These are phyloP conservation scores for Protobothrops flavoviridis DNA, from an alignment of 2,113 vertebrate species.

Conservation along the genomic window DNA sequence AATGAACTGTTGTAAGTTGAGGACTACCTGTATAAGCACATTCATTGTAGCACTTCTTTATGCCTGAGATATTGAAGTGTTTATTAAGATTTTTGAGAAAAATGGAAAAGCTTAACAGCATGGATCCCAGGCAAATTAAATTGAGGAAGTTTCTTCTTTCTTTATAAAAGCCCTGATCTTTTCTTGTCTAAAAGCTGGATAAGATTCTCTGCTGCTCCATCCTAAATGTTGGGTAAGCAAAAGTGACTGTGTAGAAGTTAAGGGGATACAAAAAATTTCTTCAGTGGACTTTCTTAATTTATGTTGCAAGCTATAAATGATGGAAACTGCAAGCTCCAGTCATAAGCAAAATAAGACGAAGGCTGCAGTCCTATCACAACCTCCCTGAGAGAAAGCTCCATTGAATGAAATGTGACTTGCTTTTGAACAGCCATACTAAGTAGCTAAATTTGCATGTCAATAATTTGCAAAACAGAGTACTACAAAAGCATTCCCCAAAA, in stretches of 20 bases:
- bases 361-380: not conserved
- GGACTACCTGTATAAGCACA: not conserved
- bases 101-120: not conserved
- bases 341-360: not conserved
- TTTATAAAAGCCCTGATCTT: not conserved
- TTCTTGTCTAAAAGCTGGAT: not conserved
- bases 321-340: not conserved
- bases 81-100: not conserved
- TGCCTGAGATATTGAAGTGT: not conserved
- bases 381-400: not conserved
- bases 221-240: not conserved
- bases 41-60: not conserved
- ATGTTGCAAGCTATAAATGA: not conserved
- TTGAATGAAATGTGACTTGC: not conserved
- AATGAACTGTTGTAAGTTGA: not conserved
- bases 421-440: not conserved
- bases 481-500: not conserved
- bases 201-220: not conserved
- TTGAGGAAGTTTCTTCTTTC: not conserved
- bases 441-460: not conserved
- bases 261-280: not conserved
- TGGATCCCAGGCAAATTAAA: not conserved
- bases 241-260: not conserved
- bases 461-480: not conserved
- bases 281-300: not conserved